Evolutionary conservation across 2,797 vertebrate species (phyloP).

Genomic region (Sebastes itinus): DNA sequence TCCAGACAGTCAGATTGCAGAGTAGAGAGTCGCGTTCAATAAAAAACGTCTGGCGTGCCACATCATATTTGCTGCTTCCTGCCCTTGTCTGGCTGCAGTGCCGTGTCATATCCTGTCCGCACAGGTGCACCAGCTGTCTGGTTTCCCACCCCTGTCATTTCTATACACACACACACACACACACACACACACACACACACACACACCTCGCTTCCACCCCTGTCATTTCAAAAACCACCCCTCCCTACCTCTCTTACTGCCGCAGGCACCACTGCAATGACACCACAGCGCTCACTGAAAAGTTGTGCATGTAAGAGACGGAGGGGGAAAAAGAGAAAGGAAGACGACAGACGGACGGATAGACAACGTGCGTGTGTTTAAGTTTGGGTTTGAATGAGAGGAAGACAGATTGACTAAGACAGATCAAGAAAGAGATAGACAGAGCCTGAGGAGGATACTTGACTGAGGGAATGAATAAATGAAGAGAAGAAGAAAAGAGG

Average conservation of each 20-base stretch:
- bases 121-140: constrained; percentile 75
- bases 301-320: constrained; percentile 37
- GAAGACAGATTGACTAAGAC: constrained; percentile 29
- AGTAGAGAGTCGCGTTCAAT: constrained; percentile 55
- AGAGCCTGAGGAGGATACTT: constrained; percentile 20
- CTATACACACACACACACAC: constrained; percentile 38
- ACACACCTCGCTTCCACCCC: constrained; percentile 37
- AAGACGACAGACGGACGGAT: background rate
- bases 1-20: constrained; percentile 67
- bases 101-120: constrained; percentile 74
- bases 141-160: constrained; percentile 59
- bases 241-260: constrained; percentile 56
- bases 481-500: constrained; percentile 11
- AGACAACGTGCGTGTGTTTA: background rate
- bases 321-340: background rate
- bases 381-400: constrained; percentile 19
- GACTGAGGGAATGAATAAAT: constrained; percentile 26
- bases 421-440: constrained; percentile 39
- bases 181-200: constrained; percentile 38
- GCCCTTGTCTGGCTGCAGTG: constrained; percentile 68
- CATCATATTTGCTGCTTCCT: constrained; percentile 65
- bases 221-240: constrained; percentile 59
- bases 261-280: constrained; percentile 75
- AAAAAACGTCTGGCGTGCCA: constrained; percentile 64
- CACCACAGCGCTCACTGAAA: constrained; percentile 51